Evolutionary conservation across 2,113 vertebrate genomes (phyloP).

Genomic region (Hemiscyllium ocellatum): DNA sequence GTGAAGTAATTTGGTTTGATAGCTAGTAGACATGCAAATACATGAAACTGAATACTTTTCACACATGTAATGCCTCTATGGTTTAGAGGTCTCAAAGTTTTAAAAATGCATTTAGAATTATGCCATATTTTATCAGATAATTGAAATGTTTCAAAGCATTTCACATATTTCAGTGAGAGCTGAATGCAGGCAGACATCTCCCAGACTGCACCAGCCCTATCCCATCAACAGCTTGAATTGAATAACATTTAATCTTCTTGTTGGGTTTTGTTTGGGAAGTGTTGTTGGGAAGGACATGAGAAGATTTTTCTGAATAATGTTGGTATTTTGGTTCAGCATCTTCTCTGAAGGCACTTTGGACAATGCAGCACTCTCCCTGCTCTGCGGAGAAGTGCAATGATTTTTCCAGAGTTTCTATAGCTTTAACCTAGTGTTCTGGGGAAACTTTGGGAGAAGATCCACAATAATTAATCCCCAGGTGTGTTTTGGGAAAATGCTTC

Average conservation of each 20-base stretch:
- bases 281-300: background rate
- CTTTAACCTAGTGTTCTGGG: background rate
- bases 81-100: background rate
- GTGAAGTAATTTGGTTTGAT: background rate
- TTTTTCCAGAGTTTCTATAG: background rate
- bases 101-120: background rate
- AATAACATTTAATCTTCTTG: background rate
- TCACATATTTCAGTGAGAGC: background rate
- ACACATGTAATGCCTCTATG: background rate
- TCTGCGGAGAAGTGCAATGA: background rate
- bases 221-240: background rate
- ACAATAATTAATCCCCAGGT: background rate
- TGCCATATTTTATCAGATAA: background rate
- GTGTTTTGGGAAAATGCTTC: background rate
- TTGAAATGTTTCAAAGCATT: background rate
- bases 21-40: background rate
- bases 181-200: background rate
- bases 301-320: background rate
- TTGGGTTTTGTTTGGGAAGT: background rate
- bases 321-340: background rate
- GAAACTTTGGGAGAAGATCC: background rate
- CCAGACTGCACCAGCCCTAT: background rate
- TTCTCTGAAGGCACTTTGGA: background rate
- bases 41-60: background rate
- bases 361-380: background rate